Conservation (phyloP, 2,888 invertebrate genomes). For the Andrena flavipes region DNA sequence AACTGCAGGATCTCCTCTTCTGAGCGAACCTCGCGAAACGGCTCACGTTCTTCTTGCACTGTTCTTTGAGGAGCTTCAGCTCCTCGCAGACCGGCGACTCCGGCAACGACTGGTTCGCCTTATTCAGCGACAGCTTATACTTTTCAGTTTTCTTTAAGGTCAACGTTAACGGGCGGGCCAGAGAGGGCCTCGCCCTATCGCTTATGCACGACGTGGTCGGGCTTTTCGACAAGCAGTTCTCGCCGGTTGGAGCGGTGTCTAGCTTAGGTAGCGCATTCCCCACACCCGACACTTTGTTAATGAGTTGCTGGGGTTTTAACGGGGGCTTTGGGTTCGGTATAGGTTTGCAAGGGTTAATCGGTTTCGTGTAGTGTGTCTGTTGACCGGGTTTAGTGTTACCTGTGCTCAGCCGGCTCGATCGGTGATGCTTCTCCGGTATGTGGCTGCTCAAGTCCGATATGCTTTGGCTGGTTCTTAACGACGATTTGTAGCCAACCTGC, state of each 20-base stretch:
- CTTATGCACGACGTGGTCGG: conserved; percentile 79
- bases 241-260: conserved; percentile 70
- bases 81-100: conserved; percentile 94
- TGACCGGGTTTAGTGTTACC: conserved; percentile 80
- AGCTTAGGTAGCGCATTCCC: conserved; percentile 77
- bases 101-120: conserved; percentile 89
- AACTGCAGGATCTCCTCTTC: conserved; percentile 88
- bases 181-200: conserved; percentile 71
- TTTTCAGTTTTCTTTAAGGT: conserved; percentile 83
- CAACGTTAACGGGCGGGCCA: conserved; percentile 79
- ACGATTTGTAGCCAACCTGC: conserved; percentile 92
- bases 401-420: conserved; percentile 79
- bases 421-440: conserved; percentile 86
- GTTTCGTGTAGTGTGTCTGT: conserved; percentile 79
- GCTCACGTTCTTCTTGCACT: conserved; percentile 80
- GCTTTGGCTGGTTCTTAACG: conserved; percentile 93
- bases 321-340: conserved; percentile 79
- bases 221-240: conserved; percentile 78
- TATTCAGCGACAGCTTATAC: conserved; percentile 82
- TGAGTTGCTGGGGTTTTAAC: conserved; percentile 77
- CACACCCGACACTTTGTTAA: conserved; percentile 79
- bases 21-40: conserved; percentile 84
- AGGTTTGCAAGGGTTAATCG: conserved; percentile 81
- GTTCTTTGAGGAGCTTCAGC: conserved; percentile 85
- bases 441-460: conserved; percentile 92